Conservation (phyloP, 2,888 invertebrate species). For the Mythimna impura region DNA sequence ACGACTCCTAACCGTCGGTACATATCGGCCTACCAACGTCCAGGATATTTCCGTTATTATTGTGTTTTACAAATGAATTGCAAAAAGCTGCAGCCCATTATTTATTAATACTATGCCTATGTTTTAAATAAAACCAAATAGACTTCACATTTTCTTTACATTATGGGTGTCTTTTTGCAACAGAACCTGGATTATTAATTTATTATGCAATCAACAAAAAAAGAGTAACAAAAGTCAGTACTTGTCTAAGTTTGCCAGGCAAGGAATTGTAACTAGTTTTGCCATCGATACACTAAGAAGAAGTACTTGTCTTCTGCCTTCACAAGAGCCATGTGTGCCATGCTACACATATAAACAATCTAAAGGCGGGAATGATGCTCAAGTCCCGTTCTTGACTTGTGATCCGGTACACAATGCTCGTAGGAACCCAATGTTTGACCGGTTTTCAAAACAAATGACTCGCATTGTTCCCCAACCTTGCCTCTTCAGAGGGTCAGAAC, state of each 20-base stretch:
- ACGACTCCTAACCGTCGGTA: too few species aligned
- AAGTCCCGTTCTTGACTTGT: slow-evolving; percentile 15
- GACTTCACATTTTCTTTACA: background rate
- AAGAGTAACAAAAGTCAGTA: background rate
- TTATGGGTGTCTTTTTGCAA: background rate
- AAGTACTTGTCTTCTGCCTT: background rate
- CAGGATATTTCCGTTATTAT: background rate
- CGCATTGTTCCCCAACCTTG: slow-evolving; percentile 41
- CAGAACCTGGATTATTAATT: background rate
- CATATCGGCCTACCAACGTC: background rate
- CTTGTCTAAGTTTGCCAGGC: too few species aligned
- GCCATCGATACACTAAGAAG: too few species aligned
- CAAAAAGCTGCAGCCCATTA: background rate
- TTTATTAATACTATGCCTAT: background rate
- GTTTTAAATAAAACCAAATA: background rate
- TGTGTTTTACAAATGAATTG: background rate
- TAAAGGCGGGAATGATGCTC: background rate
- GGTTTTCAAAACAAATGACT: slow-evolving; percentile 20
- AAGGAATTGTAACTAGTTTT: too few species aligned
- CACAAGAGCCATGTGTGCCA: background rate
- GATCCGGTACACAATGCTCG: slow-evolving; percentile 17
- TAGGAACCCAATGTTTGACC: background rate
- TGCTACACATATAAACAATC: background rate
- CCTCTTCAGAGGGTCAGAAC: slow-evolving; percentile 18
- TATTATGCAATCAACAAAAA: background rate